Conservation (phyloP, 1,140 invertebrate genomes). For the Globodera ellingtonae region DNA sequence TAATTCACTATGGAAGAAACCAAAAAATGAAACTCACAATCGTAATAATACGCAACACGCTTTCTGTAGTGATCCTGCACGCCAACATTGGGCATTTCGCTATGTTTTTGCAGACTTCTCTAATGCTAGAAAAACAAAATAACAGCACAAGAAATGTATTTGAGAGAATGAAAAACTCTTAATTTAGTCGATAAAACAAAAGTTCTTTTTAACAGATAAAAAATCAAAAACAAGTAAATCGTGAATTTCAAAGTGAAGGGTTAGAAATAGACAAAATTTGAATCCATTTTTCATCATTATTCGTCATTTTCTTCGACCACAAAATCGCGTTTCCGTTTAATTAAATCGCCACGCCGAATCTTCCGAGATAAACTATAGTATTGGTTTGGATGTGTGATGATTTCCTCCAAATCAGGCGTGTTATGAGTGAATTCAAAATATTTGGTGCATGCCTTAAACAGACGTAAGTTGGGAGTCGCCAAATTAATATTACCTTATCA, state of each 20-base stretch:
- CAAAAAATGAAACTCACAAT: conserved; percentile 78
- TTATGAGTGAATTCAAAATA: conserved; percentile 44
- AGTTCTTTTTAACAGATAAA: too few species aligned
- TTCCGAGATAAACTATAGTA: conserved; percentile 82
- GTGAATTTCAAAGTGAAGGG: conserved; percentile 1
- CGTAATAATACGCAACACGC: conserved; percentile 90
- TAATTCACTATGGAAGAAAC: background rate
- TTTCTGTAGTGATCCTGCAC: conserved; percentile 26
- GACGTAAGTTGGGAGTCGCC: background rate
- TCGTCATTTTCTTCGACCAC: background rate
- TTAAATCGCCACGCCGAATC: conserved; percentile 23
- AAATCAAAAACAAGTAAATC: background rate
- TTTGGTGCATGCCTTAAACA: conserved; percentile 40
- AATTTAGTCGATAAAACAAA: too few species aligned
- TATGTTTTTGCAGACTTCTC: background rate
- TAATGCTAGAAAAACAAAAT: too few species aligned
- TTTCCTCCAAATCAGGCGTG: conserved; percentile 44
- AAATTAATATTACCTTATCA: conserved; percentile 23
- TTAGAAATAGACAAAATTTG: conserved; percentile 4
- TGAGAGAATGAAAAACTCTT: too few species aligned
- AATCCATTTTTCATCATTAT: background rate
- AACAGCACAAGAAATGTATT: too few species aligned
- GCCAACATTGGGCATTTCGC: background rate
- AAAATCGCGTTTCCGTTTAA: background rate
- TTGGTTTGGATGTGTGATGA: conserved; percentile 86